Evolutionary conservation across 2,113 vertebrate species (phyloP).

Genomic region (Nannospalax galili): DNA sequence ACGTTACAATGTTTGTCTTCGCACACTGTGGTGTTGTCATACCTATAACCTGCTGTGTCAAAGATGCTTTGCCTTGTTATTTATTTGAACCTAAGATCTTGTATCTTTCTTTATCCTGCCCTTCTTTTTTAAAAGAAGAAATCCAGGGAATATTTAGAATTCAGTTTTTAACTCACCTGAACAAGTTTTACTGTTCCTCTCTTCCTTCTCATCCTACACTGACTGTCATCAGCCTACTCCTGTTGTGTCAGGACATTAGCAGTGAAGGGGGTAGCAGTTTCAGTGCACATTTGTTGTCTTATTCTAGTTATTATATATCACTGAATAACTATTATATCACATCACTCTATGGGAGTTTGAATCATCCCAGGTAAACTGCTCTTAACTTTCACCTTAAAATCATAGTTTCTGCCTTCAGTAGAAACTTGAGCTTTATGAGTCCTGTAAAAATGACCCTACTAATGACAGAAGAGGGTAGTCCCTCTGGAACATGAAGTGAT

Average conservation of each 20-base stretch:
- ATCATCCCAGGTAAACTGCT: slow-evolving; percentile 79
- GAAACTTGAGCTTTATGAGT: slow-evolving; percentile 78
- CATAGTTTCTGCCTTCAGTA: slow-evolving; percentile 76
- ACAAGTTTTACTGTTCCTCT: not conserved
- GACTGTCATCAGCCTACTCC: not conserved
- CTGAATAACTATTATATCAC: not conserved
- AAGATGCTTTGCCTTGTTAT: not conserved
- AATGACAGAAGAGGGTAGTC: slow-evolving; percentile 71
- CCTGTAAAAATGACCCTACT: slow-evolving; percentile 80
- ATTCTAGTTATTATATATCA: not conserved
- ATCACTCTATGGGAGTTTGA: slow-evolving; percentile 62
- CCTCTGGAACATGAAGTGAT: slow-evolving; percentile 66
- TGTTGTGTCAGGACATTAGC: not conserved
- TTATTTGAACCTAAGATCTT: not conserved
- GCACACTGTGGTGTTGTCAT: not conserved
- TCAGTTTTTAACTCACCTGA: not conserved
- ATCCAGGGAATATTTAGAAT: not conserved
- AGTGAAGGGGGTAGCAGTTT: not conserved
- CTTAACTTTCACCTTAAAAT: slow-evolving; percentile 83
- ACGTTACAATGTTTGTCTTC: not conserved
- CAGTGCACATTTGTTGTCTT: not conserved
- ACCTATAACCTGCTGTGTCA: not conserved
- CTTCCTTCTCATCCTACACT: not conserved
- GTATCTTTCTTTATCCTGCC: not conserved
- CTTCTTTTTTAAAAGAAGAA: not conserved